These are phyloP conservation scores for Picus viridis DNA, from an alignment of 2,797 vertebrate species.

Conservation along the genomic window DNA sequence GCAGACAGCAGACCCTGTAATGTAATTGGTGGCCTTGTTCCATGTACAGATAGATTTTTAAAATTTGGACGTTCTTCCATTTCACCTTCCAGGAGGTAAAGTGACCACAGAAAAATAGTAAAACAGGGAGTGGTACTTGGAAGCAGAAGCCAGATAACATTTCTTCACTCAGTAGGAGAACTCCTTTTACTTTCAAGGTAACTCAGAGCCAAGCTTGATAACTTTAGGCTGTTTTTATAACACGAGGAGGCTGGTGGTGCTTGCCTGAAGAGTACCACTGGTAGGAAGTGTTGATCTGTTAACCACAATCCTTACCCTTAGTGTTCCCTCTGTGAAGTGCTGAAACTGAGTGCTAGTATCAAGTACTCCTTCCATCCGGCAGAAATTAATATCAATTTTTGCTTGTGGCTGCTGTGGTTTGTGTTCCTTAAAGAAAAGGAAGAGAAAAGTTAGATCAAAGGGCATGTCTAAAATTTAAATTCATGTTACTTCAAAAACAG, in stretches of 20 bases:
- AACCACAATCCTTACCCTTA: background rate
- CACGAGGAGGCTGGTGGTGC: background rate
- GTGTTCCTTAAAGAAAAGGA: background rate
- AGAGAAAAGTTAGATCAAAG: background rate
- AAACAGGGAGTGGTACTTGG: background rate
- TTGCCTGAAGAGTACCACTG: background rate
- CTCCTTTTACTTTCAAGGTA: constrained; percentile 18
- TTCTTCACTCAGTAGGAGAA: background rate
- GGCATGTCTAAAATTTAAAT: background rate
- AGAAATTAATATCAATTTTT: background rate
- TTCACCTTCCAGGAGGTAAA: constrained; percentile 5
- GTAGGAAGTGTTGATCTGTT: constrained; percentile 3
- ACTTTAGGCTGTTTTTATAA: background rate
- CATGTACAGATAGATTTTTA: background rate
- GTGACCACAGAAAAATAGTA: background rate
- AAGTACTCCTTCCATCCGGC: background rate
- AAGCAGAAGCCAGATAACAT: background rate
- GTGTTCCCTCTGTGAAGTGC: background rate
- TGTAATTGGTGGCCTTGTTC: background rate
- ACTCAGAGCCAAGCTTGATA: background rate
- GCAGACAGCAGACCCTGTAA: background rate
- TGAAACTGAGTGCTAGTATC: background rate
- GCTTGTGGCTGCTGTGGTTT: background rate
- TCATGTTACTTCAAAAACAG: constrained; percentile 17
- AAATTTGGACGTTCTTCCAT: constrained; percentile 4